Evolutionary conservation across 2,113 vertebrate species (phyloP), one percentile per base, ranked within the genome.

Genomic region (Hippoglossus stenolepis): DNA sequence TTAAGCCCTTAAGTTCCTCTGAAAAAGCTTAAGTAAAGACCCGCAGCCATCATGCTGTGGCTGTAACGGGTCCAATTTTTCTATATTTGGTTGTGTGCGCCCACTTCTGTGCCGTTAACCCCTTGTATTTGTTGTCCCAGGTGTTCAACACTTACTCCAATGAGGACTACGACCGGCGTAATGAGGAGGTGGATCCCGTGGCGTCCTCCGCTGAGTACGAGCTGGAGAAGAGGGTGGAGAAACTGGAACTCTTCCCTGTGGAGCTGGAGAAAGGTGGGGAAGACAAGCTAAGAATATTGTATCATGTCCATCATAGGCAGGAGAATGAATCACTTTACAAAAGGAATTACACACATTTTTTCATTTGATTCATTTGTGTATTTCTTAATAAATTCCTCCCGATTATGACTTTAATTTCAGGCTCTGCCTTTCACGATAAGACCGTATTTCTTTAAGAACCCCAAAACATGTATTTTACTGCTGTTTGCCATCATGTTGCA

Each of bases 141-240:
- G 97, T 99, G 88, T 99, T 99, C 90, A 97, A 96, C 89, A 99
- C 98, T 3, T 99, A 98, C 87, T 99, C 96, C 82, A 99, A 99
- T 24, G 97, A 98, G 93, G 98, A 99, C 87, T 99, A 99, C 64
- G 97, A 99, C 91, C 94, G 98, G 53, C 95, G 96, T 77, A 99
- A 99, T 31, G 97, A 99, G 80, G 97, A 99, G 82, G 97, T 99
- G 79, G 98, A 99, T 83, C 98, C 98, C 0, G 97, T 99, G 89
- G 97, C 98, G 20, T 97, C 98, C 56, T 99, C 98, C 7, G 98
- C 98, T 0, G 98, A 99, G 76, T 99, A 98, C 58, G 98, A 99
- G 88, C 94, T 99, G 8, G 98, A 99, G 90, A 99, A 99, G 81
- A 96, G 98, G 76, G 98, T 99, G 89, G 98, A 99, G 88, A 99